Conservation (phyloP, 1,140 invertebrate species). For the Listronotus bonariensis region DNA sequence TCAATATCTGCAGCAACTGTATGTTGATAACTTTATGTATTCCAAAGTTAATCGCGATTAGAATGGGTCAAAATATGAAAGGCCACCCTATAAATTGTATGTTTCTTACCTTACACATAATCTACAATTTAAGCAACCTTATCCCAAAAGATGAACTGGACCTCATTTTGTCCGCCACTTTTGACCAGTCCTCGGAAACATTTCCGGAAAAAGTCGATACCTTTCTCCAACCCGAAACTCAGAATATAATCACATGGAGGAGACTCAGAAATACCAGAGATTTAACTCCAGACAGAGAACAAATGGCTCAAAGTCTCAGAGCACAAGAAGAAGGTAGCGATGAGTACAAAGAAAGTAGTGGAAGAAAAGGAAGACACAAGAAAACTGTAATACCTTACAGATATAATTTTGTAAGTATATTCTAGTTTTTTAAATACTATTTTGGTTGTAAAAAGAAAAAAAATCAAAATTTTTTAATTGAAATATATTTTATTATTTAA, state of each 20-base stretch:
- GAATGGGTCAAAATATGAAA: no score
- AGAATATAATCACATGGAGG: conserved; percentile 60
- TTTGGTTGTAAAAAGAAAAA: no score
- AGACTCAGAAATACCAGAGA: conserved; percentile 63
- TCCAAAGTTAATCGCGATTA: no score
- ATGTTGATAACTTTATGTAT: neutral
- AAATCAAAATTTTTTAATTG: no score
- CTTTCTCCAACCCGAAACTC: conserved; percentile 64
- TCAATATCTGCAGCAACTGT: neutral
- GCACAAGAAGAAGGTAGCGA: conserved; percentile 4
- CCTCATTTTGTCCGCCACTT: conserved; percentile 62
- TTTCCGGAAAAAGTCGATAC: conserved; percentile 66
- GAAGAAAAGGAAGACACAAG: conserved; percentile 2
- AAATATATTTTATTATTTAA: no score
- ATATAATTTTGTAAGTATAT: conserved; percentile 42
- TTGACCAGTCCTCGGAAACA: conserved; percentile 63
- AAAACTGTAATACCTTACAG: conserved; percentile 32
- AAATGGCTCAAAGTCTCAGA: conserved; percentile 20
- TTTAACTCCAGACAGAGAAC: conserved; percentile 52
- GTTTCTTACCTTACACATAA: no score
- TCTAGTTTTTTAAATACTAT: no score
- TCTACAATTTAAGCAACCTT: conserved; percentile 47
- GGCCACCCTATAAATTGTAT: no score
- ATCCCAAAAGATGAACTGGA: conserved; percentile 66
- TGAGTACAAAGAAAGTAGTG: neutral